Base-by-base conservation (phyloP, 2,113 vertebrate genomes). In the Morone saxatilis region DNA sequence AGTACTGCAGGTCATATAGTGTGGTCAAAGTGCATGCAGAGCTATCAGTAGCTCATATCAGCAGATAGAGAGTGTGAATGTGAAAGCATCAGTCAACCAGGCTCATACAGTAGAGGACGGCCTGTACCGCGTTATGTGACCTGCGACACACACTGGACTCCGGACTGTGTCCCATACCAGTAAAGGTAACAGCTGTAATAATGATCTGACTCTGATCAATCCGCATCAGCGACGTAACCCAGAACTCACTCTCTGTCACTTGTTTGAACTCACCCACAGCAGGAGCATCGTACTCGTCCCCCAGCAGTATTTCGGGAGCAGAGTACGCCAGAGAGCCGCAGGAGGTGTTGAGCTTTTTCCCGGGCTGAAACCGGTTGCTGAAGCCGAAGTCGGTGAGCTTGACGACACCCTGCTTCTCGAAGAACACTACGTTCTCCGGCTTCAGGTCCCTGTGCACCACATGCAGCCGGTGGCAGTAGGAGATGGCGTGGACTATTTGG, bases 351-450 rank as follows among this genome's bases (percentile, higher is more conserved):
- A 99, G 96, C 54, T 96, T 98, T 92, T 97, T 99, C 48, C 97
- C 98, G 7, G 98, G 96, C 71, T 99, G 98, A 81, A 99, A 99
- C 74, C 99, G 97, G 94, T 99, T 99, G 95, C 98, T 99, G 95
- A 99, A 99, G 81, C 98, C 98, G 71, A 99, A 99, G 94, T 99
- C 98, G 16, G 98, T 99, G 91, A 99, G 95, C 93, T 99, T 99
- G 80, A 99, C 98, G 54, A 99, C 95, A 80, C 98, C 98, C 94
- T 98, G 98, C 88, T 99, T 99, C 94, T 99, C 97, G 72, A 99
- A 99, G 95, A 99, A 99, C 69, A 99, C 98, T 69, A 99, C 98
- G 31, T 99, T 99, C 94, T 99, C 98, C 0, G 98, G 98, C 88
- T 99, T 99, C 76, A 99, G 94, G 96, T 99, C 98, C 76, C 98